Percentiles rank a stretch among this genome's conserved stretches.
phyloP scores from a whole-genome alignment of 2,888 invertebrate species.

The Kuschelorhynchus macadamiae region DNA sequence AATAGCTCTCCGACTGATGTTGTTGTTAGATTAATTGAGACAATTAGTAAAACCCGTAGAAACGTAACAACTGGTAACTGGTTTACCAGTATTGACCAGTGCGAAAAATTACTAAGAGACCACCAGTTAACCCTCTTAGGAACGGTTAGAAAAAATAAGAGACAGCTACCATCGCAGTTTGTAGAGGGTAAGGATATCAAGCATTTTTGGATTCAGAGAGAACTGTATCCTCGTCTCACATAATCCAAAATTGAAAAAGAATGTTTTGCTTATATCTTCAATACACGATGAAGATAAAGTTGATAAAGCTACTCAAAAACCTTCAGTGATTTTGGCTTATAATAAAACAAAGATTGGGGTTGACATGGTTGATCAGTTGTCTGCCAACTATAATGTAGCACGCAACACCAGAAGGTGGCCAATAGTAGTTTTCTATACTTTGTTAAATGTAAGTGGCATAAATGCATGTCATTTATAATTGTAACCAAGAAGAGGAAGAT shows the following conservation, averaged over 20 bases:
- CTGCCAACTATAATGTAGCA: background rate
- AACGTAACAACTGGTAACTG: constrained; percentile 50
- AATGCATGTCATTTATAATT: background rate
- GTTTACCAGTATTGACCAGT: constrained; percentile 21
- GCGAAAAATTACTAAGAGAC: background rate
- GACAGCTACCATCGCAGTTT: constrained; percentile 23
- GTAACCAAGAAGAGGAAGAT: background rate
- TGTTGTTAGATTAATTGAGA: constrained; percentile 33
- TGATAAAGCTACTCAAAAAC: constrained; percentile 12
- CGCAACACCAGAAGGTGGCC: too few relatives aligned
- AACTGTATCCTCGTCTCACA: constrained; percentile 1
- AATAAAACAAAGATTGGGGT: constrained; percentile 30
- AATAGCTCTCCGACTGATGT: constrained; percentile 44
- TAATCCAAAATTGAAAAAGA: constrained; percentile 17
- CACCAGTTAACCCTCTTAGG: constrained; percentile 49
- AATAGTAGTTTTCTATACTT: too few relatives aligned
- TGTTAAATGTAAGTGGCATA: too few relatives aligned
- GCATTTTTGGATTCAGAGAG: constrained; percentile 8
- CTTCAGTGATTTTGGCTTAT: constrained; percentile 20
- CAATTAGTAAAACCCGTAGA: constrained; percentile 38
- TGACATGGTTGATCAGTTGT: constrained; percentile 28
- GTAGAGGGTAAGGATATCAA: background rate
- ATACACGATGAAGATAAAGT: constrained; percentile 16
- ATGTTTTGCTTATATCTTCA: background rate
- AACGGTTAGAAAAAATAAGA: constrained; percentile 52